Percentiles rank a stretch among this genome's conserved stretches.
Evolutionary conservation across 2,113 vertebrate genomes (phyloP).

Genomic region (Nematolebias whitei): DNA sequence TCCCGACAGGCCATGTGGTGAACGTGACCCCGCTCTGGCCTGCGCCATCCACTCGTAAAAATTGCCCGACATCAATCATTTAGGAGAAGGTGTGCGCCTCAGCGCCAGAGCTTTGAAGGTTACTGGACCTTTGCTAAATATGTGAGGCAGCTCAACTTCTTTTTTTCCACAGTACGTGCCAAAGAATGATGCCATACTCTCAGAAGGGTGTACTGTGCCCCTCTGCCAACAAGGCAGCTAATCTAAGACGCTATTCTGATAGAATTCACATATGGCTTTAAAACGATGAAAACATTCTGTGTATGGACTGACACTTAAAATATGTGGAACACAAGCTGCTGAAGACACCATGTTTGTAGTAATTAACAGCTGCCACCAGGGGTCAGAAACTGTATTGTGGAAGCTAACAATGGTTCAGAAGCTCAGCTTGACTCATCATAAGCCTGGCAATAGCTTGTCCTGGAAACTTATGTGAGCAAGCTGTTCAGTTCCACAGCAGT

Average conservation of each 20-base stretch:
- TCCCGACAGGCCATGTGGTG: slow-evolving; percentile 32
- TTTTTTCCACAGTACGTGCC: slow-evolving; percentile 65
- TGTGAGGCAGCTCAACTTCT: slow-evolving; percentile 62
- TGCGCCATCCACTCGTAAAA: slow-evolving; percentile 31
- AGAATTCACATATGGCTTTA: neutral
- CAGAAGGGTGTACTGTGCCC: neutral
- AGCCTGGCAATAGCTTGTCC: slow-evolving; percentile 13
- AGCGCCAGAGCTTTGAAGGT: slow-evolving; percentile 52
- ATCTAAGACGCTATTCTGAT: neutral
- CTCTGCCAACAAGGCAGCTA: no score
- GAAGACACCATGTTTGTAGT: no score
- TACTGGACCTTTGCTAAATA: slow-evolving; percentile 49
- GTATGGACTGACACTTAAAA: neutral
- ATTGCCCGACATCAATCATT: slow-evolving; percentile 60
- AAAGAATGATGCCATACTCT: slow-evolving; percentile 52
- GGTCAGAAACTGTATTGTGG: slow-evolving; percentile 30
- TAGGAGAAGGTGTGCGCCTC: slow-evolving; percentile 17
- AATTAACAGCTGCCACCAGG: slow-evolving; percentile 47
- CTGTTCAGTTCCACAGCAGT: slow-evolving; percentile 13
- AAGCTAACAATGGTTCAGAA: slow-evolving; percentile 23
- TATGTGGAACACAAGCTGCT: neutral
- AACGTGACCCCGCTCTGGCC: slow-evolving; percentile 35
- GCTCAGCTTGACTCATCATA: slow-evolving; percentile 12
- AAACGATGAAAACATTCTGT: neutral
- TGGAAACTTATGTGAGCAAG: neutral